A percentile compares a stretch with the other conserved stretches of the same genome.
Conservation (phyloP, 1,140 invertebrate genomes). For the Delia radicum region DNA sequence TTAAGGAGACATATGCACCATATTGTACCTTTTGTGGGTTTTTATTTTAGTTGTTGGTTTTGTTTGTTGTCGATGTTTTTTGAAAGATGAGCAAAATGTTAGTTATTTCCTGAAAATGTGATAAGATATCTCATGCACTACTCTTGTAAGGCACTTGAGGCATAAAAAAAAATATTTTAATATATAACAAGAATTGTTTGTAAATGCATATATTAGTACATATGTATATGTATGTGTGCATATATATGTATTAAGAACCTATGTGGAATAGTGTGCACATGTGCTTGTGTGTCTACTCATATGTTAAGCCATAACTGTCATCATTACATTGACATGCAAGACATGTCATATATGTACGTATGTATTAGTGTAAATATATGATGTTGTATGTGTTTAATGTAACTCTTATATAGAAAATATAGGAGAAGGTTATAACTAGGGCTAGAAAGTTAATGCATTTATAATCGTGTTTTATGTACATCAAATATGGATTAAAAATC, state of each 20-base stretch:
- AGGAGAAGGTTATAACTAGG: too few species aligned
- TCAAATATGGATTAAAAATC: too few species aligned
- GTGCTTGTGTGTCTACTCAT: background rate
- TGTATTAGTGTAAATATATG: background rate
- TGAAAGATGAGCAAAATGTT: background rate
- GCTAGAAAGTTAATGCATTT: too few species aligned
- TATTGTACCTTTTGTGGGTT: background rate
- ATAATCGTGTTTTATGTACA: too few species aligned
- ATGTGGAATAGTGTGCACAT: background rate
- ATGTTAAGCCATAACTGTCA: background rate
- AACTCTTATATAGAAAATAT: too few species aligned
- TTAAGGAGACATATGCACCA: background rate
- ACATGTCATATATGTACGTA: too few species aligned
- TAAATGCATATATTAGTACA: background rate
- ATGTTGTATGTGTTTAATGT: background rate
- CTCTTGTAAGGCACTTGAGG: background rate
- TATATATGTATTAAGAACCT: too few species aligned
- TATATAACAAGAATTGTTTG: background rate
- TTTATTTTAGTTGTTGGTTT: background rate
- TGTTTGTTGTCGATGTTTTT: background rate
- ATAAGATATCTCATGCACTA: background rate
- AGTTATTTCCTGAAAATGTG: background rate
- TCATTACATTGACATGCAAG: conserved; percentile 4
- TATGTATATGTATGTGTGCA: background rate
- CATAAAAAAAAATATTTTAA: conserved; percentile 5